A percentile compares a stretch with the other conserved stretches of the same genome.
Evolutionary conservation across 2,888 invertebrate genomes (phyloP).

Genomic region (Willowsia nigromaculata): DNA sequence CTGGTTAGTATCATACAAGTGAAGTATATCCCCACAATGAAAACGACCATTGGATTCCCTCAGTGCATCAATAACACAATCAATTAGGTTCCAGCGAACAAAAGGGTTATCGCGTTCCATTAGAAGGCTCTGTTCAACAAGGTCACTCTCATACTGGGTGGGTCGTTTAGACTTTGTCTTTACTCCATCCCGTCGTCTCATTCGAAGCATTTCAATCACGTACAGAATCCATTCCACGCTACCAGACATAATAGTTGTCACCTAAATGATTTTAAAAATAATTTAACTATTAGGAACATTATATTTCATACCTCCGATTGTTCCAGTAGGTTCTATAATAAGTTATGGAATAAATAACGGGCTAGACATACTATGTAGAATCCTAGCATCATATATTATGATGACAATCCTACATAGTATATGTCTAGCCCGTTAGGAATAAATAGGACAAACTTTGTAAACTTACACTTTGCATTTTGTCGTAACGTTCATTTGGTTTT

Average conservation of each 20-base stretch:
- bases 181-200: constrained; percentile 56
- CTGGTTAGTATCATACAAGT: constrained; percentile 38
- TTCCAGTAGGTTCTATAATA: no score
- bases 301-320: no score
- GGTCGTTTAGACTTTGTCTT: constrained; percentile 24
- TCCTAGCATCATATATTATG: no score
- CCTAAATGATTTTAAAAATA: constrained; percentile 42
- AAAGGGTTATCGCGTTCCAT: constrained; percentile 68
- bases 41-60: constrained; percentile 70
- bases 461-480: constrained; percentile 60
- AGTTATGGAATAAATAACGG: not conserved
- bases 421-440: no score
- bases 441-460: no score
- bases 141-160: constrained; percentile 57
- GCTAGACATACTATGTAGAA: no score
- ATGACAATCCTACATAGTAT: no score
- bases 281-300: no score
- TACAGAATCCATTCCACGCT: constrained; percentile 64
- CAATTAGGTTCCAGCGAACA: constrained; percentile 60
- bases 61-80: constrained; percentile 72
- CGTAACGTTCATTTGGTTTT: constrained; percentile 45
- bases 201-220: constrained; percentile 51
- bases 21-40: constrained; percentile 61
- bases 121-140: constrained; percentile 39
- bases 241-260: constrained; percentile 21